Percentiles rank a stretch among this genome's conserved stretches.
These are phyloP conservation scores for Macropus fuliginosus DNA, from an alignment of 2,797 vertebrate genomes.

Conservation along the genomic window DNA sequence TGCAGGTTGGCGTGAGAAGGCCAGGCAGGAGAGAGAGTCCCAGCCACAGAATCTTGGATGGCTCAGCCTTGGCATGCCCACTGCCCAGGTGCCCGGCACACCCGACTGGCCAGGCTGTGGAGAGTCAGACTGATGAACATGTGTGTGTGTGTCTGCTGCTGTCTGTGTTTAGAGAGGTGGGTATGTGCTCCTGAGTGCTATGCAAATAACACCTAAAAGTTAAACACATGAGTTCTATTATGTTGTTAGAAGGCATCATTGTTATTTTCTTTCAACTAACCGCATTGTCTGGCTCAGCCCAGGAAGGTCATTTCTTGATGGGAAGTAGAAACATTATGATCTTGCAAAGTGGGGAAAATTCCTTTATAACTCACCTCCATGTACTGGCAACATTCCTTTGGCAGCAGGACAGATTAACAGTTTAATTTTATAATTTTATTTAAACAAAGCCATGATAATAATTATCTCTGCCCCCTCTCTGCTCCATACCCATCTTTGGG, in stretches of 20 bases:
- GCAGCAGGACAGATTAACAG: rapidly evolving
- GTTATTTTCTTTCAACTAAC: not conserved
- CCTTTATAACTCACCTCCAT: not conserved
- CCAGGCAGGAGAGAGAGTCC: not conserved
- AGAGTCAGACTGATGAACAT: rapidly evolving
- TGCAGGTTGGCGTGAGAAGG: rapidly evolving
- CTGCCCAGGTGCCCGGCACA: not conserved
- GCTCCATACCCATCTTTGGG: slow-evolving; percentile 38
- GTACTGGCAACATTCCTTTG: not conserved
- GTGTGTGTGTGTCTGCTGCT: rapidly evolving
- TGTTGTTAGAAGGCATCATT: not conserved
- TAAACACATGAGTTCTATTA: not conserved
- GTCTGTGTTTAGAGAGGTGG: rapidly evolving
- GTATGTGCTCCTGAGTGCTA: not conserved
- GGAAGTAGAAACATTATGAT: not conserved
- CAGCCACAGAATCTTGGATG: not conserved
- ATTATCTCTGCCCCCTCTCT: not conserved
- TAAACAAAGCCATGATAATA: slow-evolving; percentile 20
- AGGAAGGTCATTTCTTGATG: not conserved
- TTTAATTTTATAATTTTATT: not conserved
- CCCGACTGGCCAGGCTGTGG: rapidly evolving
- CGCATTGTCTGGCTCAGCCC: slow-evolving; percentile 5
- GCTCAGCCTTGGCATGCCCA: not conserved
- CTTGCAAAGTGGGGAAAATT: slow-evolving; percentile 22
- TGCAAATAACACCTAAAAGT: not conserved